phyloP scores from a whole-genome alignment of 1,140 invertebrate species.

The Macrobrachium rosenbergii region DNA sequence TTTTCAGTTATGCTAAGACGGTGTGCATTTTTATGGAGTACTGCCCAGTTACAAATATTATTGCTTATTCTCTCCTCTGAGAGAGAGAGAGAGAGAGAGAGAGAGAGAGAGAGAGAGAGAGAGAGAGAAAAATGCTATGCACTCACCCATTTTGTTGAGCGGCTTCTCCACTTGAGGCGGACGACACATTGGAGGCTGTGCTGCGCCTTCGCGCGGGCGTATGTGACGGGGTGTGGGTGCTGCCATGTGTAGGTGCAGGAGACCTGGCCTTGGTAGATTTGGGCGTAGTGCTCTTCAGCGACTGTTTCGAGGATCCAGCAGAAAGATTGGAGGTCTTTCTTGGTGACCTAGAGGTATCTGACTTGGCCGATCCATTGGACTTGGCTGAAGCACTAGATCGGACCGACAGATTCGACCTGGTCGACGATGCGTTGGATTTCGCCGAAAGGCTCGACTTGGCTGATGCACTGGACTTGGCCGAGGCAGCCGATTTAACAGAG shows the following conservation, averaged over 20 bases:
- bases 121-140: too few species aligned
- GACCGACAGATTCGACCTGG: slow-evolving; percentile 29
- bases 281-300: background rate
- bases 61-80: too few species aligned
- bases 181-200: slow-evolving; percentile 6
- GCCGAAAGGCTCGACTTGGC: slow-evolving; percentile 20
- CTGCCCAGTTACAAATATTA: too few species aligned
- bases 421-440: slow-evolving; percentile 28
- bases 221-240: slow-evolving; percentile 7
- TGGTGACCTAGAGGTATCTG: slow-evolving; percentile 1
- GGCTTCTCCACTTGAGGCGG: slow-evolving; percentile 30
- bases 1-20: too few species aligned
- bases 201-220: slow-evolving; percentile 17
- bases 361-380: slow-evolving; percentile 21
- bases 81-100: too few species aligned
- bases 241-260: slow-evolving; percentile 9
- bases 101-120: too few species aligned
- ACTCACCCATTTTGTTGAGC: slow-evolving; percentile 32
- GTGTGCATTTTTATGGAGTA: too few species aligned
- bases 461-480: slow-evolving; percentile 29
- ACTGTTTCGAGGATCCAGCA: slow-evolving; percentile 14
- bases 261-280: slow-evolving; percentile 20
- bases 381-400: slow-evolving; percentile 31
- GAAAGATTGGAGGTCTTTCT: background rate
- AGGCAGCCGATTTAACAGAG: slow-evolving; percentile 37